Percentiles rank a stretch among this genome's conserved stretches.
These are phyloP conservation scores for Illadopsis cleaveri DNA, from an alignment of 2,113 vertebrate species.

Conservation along the genomic window DNA sequence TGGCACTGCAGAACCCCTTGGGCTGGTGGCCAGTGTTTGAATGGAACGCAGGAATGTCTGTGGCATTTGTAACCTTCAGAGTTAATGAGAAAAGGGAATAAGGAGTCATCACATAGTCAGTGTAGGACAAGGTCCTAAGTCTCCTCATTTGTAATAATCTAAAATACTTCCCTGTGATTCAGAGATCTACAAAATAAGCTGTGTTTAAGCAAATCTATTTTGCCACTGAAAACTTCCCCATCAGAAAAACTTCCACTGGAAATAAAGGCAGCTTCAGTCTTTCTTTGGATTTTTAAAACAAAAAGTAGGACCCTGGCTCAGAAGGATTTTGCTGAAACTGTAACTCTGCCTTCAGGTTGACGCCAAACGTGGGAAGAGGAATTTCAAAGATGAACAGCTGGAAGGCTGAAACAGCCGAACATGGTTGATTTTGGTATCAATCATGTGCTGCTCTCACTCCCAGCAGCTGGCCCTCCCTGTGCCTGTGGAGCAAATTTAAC, in stretches of 20 bases:
- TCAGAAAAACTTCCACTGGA: not conserved
- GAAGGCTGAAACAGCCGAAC: not conserved
- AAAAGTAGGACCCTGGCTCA: not conserved
- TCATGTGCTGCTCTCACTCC: not conserved
- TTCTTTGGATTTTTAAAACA: not conserved
- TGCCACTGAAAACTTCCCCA: not conserved
- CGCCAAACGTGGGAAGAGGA: fast-evolving
- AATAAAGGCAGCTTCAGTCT: not conserved
- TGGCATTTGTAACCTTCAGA: not conserved
- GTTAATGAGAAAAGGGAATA: not conserved
- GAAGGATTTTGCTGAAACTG: not conserved
- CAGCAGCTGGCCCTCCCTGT: not conserved
- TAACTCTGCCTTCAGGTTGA: not conserved
- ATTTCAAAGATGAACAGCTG: not conserved
- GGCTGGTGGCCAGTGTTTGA: not conserved
- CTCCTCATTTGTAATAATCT: not conserved
- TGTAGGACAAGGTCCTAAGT: not conserved
- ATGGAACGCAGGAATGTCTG: not conserved
- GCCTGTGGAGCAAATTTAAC: not conserved
- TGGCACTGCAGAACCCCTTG: not conserved
- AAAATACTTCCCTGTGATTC: not conserved
- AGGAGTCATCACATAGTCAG: not conserved
- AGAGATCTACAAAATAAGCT: not conserved
- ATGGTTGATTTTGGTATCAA: not conserved
- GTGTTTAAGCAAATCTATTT: not conserved